Evolutionary conservation across 2,113 vertebrate species (phyloP), one percentile per base, ranked within the genome.

Genomic region (Gopherus evgoodei): DNA sequence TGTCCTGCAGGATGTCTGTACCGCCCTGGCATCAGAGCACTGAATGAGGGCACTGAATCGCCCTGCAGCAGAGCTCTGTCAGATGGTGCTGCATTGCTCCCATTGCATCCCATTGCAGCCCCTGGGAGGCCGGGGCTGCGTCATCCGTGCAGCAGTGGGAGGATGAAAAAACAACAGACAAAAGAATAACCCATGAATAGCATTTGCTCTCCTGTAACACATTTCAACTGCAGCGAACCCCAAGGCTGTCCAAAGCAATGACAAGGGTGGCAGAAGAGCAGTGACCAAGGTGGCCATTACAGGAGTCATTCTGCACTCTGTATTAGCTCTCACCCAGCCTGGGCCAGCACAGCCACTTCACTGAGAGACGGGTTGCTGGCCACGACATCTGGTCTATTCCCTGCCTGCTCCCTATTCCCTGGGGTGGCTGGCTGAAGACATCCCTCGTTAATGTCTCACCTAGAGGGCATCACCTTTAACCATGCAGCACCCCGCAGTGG

Each of bases 181-280:
- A 0, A 56, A 56, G 14, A 65, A 42, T 4, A 31, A 8, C 21
- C 31, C 0, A 6, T 5, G n/a, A 57, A 49, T 31, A 29, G 24
- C 21, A 52, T 17, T 31, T 0, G 0, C 38, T 25, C 4, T 1
- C 0, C 21, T 6, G 1, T 2, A 21, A n/a, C 13, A n/a, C 27
- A 10, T 53, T 31, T 17, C 8, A 29, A 86, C 19, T 14, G 29
- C 53, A 53, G 12, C 5, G 27, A 75, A 50, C 49, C 62, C 78
- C 47, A 81, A 16, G 31, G 21, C 72, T 76, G 27, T 44, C 72
- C 42, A 76, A 76, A 76, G 72, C 22, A 44, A 35, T 16, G 11
- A 72, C 5, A 16, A 72, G 53, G 19, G 49, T 17, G 21, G 29
- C 9, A 47, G 24, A 65, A 57, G 50, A 75, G 42, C 79, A 50